Evolutionary conservation across 1,140 invertebrate genomes (phyloP), one percentile per base, ranked within the genome.

Genomic region (Arion vulgaris): DNA sequence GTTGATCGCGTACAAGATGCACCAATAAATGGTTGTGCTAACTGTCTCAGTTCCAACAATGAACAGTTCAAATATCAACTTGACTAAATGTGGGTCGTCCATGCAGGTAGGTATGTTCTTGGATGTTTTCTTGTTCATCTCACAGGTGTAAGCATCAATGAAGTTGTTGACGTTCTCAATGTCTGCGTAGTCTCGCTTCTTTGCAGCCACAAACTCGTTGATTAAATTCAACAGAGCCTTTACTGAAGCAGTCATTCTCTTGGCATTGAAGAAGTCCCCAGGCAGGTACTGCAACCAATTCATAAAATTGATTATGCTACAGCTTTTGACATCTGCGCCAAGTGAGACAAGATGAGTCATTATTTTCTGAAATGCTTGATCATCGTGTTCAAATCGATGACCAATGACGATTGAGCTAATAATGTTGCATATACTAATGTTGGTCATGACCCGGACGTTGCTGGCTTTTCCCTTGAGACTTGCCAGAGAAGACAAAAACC

Each of bases 1-100:
- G 28, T 94, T 90, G 0, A 96, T 95, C 94, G 98, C 94, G 85
- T 95, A 95, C 13, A 98, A 92, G n/a, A 98, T 91, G 85, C 96
- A 95, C 97, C 97, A 99, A 36, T 95, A 93, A 17, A 98, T 90
- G 0, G 96, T 96, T 0, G 95, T 95, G 51, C 96, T 92, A 0
- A 96, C 96, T 0, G 97, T 98, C 88, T 98, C 97, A n/a, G 96
- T 94, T 0, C 96, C 96, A 34, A 97, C 97, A 0, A 96, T 96
- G 88, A 88, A 86, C 34, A 88, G 57, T 32, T 86, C 82, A n/a
- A 15, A 36, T 23, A 80, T 45, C 28, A 75, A 19, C n/a, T 72
- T 81, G 0, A 53, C 39, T n/a, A 87, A 77, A 41, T 87, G 80
- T 32, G 68, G 17, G 4, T 74, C 71, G 62, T 76, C 73, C 15